These are phyloP conservation scores for Orchesella flavescens DNA, from an alignment of 2,888 invertebrate genomes.

Conservation along the genomic window DNA sequence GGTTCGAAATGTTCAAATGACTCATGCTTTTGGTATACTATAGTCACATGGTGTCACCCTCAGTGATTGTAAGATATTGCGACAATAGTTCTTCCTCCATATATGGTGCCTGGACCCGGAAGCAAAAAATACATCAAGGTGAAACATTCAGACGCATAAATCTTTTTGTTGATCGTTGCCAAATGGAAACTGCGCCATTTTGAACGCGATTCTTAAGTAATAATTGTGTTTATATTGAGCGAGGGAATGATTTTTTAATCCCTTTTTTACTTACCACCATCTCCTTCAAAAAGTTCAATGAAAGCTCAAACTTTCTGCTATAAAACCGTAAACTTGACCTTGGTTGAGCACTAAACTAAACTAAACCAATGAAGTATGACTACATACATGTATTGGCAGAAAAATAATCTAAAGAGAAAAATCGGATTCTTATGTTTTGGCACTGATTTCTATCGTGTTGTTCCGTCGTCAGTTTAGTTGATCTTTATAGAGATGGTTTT, in stretches of 20 bases:
- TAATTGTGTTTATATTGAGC: too few relatives aligned
- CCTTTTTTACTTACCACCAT: background rate
- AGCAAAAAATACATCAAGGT: slow-evolving; percentile 9
- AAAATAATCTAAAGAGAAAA: slow-evolving; percentile 16
- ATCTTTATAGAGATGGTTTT: background rate
- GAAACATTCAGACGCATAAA: background rate
- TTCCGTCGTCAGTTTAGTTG: background rate
- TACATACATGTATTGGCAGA: slow-evolving; percentile 27
- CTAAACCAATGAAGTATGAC: slow-evolving; percentile 36
- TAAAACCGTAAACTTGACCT: slow-evolving; percentile 51
- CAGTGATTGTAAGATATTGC: background rate
- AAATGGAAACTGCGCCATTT: too few relatives aligned
- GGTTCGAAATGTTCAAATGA: too few relatives aligned
- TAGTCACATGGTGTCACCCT: too few relatives aligned
- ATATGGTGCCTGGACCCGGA: slow-evolving; percentile 7
- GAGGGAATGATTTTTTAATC: too few relatives aligned
- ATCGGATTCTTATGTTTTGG: slow-evolving; percentile 33
- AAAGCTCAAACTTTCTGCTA: background rate
- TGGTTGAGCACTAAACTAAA: slow-evolving; percentile 31
- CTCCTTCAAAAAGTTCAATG: slow-evolving; percentile 25
- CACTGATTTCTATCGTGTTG: slow-evolving; percentile 22
- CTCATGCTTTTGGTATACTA: too few relatives aligned
- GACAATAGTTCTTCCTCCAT: background rate
- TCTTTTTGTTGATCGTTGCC: background rate
- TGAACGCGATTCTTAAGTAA: too few relatives aligned